Conservation (phyloP, 2,113 vertebrate genomes). For the Chaetorhynchus papuensis region DNA sequence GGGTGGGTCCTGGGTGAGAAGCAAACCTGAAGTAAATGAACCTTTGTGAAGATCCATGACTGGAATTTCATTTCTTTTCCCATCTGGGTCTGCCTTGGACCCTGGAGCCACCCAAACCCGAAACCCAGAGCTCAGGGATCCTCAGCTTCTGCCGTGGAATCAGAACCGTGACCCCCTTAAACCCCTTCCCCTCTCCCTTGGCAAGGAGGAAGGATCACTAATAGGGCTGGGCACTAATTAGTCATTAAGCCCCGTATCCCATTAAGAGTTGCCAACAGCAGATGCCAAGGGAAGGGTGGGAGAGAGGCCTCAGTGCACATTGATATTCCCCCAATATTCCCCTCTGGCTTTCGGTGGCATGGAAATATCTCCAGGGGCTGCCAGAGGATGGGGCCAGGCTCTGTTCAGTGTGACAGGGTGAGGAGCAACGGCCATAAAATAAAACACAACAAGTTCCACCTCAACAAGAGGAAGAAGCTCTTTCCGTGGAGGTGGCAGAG, state of each 20-base stretch:
- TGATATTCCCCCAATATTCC: not conserved
- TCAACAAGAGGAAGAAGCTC: not conserved
- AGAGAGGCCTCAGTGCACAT: accelerated
- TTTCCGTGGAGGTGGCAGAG: not conserved
- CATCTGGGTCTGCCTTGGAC: accelerated
- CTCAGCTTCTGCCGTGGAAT: not conserved
- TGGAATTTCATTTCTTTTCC: not conserved
- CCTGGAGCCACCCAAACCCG: not conserved
- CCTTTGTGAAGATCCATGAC: accelerated
- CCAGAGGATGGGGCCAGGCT: not conserved
- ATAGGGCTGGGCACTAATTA: not conserved
- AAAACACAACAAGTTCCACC: not conserved
- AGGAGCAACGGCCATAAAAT: not conserved
- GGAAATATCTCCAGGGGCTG: not conserved
- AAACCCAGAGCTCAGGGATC: not conserved
- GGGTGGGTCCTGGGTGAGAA: not conserved
- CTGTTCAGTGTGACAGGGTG: accelerated
- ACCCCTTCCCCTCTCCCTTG: not conserved
- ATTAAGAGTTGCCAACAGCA: not conserved
- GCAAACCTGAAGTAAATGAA: not conserved
- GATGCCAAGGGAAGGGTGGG: not conserved
- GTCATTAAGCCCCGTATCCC: slow-evolving; percentile 22
- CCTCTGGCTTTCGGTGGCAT: not conserved
- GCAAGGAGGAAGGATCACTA: not conserved
- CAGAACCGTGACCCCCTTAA: not conserved